Base-by-base conservation (phyloP, 2,888 invertebrate genomes). In the Papilio gigon region DNA sequence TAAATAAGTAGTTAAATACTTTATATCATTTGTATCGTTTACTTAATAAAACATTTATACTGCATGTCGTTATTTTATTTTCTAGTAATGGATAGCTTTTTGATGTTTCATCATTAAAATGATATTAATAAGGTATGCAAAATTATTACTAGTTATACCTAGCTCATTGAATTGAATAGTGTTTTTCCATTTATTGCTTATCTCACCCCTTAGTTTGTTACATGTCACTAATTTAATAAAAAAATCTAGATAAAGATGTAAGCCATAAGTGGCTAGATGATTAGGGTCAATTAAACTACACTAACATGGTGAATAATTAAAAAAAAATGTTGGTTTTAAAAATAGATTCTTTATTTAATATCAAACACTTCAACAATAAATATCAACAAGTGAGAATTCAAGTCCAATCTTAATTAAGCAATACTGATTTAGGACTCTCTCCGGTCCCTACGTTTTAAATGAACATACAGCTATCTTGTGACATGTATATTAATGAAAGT, bases 391-490 rank as follows among this genome's bases (percentile, higher is more conserved):
- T 68, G 47, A 59, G 64, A 68, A 68, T 68, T 65, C 42, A n/a
- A 65, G 30, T 50, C 30, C 30, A 17, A 64, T 53, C 60, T 37
- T 64, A 68, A 60, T 37, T 65, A 67, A 61, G 71, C 60, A 74
- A 74, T 74, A 74, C 74, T 72, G 74, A 71, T 71, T 44, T 63
- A 42, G 68, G 64, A 30, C 63, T 66, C 33, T 68, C 47, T 67
- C 69, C 69, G 67, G 70, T 73, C 70, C 70, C 61, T 53, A 42
- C 64, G 37, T 8, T 14, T 50, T 50, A 61, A 40, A 9, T 33
- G n/a, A 33, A 11, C 12, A 20, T 20, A 59, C 6, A 22, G 37
- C 35, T 37, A 33, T 20, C 35, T 59, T 59, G 37, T 59, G 59
- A 59, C 37, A 20, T 35, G 20, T 33, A 35, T 58, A 12, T 20